Evolutionary conservation across 1,140 invertebrate species (phyloP), one percentile per base, ranked within the genome.

Genomic region (Conus betulinus): DNA sequence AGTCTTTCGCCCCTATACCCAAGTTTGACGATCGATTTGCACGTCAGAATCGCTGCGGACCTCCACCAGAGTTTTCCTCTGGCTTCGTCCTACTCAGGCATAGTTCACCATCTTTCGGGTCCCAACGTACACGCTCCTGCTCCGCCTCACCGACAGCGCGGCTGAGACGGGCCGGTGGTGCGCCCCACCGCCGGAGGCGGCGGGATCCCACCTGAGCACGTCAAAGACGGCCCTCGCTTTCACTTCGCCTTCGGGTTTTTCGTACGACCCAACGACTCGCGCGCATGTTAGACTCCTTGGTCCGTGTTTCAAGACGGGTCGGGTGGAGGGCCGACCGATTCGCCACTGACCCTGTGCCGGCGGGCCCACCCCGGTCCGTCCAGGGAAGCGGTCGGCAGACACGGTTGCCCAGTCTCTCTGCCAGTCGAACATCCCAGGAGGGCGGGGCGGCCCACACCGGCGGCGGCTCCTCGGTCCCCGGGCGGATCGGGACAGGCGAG

Each of bases 101-200:
- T 97, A 98, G 97, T 97, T 97, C 97, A 97, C 97, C 97, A 97
- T 97, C 97, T 97, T 97, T 98, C 97, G 97, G 97, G 97, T 97
- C 96, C 96, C 96, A 97, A 96, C 97, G 95, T 39, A 95, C 97
- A 96, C 96, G 97, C 97, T 97, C 96, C 96, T 94, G 96, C 96
- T 97, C 96, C 85, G 39, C 39, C 39, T 39, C 39, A 39, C 39
- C 39, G 39, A 39, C 39, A 39, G 39, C 39, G 39, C 39, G 85
- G 88, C 63, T 89, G 94, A 95, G 96, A 95, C 95, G 95, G 95
- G 93, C 92, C 93, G 39, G 39, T 39, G 93, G 92, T 95, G 94
- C 94, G 94, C n/a, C 93, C 93, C 88, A 90, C 94, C 97, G 96
- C 96, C 96, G 97, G 97, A 96, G 96, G 95, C 95, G 95, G 93